Evolutionary conservation across 2,888 invertebrate species (phyloP), one percentile per base, ranked within the genome.

Genomic region (Lepas anatifera): DNA sequence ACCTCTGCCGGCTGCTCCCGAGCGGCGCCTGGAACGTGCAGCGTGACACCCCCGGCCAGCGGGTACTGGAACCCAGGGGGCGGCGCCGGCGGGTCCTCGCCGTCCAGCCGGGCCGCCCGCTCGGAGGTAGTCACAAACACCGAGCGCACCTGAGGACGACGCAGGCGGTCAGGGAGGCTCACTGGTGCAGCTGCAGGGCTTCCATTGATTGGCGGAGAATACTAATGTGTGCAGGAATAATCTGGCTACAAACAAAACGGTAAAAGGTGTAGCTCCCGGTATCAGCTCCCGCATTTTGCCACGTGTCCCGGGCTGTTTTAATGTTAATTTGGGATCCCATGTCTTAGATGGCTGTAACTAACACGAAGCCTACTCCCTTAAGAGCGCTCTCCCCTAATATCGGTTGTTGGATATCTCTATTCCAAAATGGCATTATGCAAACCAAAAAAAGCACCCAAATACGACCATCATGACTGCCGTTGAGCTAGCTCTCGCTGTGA

Each of bases 1-100:
- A 89, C 81, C 83, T 96, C 96, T 76, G 87, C 90, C 1, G 89
- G 87, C 35, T 86, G 85, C 81, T 95, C 95, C 50, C 96, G 84
- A 1, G 90, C 81, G 73, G 82, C 82, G 25, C 92, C 73, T 11
- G 73, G 71, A 3, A 74, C 64, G 32, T 67, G 72, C 16, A 74
- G 66, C 2, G 69, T 71, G 32, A 64, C 48, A 22, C 46, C 64
- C 18, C 73, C 73, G 48, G 70, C 68, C 69, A 91, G 81, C 1
- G 85, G 85, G 81, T 92, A 89, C 69, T 85, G 82, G 0, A 89
- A 85, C 73, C 84, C 83, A 27, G 74, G 73, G 0, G 87, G 87
- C 67, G 86, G 83, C 25, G 85, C 81, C 52, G 78, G 76, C 70
- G 84, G 82, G 29, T 73, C 73, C 69, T 73, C 72, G 50, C 35